Evolutionary conservation across 2,113 vertebrate species (phyloP).

Genomic region (Raja brachyura): DNA sequence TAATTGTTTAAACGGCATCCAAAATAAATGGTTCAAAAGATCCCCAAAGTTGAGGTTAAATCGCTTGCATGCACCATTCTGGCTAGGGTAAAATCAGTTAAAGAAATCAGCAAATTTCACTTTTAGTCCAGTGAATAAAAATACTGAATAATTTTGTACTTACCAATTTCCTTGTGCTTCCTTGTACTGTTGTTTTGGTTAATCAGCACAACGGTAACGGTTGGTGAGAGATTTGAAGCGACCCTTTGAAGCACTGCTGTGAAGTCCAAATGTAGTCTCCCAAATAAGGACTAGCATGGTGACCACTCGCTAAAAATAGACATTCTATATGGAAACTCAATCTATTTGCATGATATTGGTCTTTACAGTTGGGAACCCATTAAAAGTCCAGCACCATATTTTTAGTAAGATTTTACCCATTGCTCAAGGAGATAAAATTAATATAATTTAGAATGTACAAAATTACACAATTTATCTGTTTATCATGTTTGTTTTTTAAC

Average conservation of each 20-base stretch:
- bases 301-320: constrained; percentile 23
- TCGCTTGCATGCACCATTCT: background rate
- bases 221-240: background rate
- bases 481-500: background rate
- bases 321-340: background rate
- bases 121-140: background rate
- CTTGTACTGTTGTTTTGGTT: background rate
- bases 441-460: background rate
- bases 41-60: background rate
- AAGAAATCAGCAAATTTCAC: background rate
- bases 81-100: background rate
- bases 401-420: background rate
- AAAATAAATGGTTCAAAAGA: background rate
- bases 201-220: too few relatives aligned
- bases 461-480: background rate
- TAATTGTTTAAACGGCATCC: background rate
- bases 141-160: background rate
- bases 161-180: background rate
- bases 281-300: constrained; percentile 33
- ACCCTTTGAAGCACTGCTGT: background rate
- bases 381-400: constrained; percentile 10
- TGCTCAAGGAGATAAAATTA: background rate
- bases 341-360: background rate
- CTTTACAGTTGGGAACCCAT: constrained; percentile 27
- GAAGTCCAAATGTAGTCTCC: background rate